Evolutionary conservation across 2,113 vertebrate genomes (phyloP).

Genomic region (Ceuthmochares aereus): DNA sequence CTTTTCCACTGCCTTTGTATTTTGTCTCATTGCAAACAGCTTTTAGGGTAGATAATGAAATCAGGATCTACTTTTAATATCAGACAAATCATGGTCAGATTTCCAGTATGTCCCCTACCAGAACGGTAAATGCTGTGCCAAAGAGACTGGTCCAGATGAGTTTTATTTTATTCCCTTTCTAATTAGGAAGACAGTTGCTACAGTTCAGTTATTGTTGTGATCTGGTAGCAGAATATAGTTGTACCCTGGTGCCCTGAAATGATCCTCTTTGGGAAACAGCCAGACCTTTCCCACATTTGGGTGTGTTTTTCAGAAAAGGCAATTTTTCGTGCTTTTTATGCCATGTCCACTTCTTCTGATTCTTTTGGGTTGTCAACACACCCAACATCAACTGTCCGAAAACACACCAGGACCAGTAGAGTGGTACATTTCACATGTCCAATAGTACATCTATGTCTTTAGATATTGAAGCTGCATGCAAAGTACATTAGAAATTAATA

Average conservation of each 20-base stretch:
- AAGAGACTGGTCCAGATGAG: background rate
- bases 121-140: background rate
- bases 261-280: background rate
- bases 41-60: background rate
- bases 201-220: background rate
- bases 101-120: background rate
- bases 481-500: background rate
- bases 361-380: background rate
- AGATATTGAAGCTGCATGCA: background rate
- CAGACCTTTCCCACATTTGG: accelerated
- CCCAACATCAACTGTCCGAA: background rate
- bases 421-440: background rate
- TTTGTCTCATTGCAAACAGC: background rate
- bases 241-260: background rate
- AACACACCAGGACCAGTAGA: background rate
- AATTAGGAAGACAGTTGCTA: background rate
- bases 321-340: background rate
- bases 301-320: background rate
- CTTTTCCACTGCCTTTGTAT: background rate
- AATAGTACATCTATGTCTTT: background rate
- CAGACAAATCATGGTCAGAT: background rate
- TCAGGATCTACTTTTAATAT: background rate
- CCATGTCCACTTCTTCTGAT: accelerated
- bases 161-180: background rate
- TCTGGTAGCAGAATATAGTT: background rate